Base-by-base conservation (phyloP, 2,113 vertebrate genomes). In the Mormyrus iriodes region DNA sequence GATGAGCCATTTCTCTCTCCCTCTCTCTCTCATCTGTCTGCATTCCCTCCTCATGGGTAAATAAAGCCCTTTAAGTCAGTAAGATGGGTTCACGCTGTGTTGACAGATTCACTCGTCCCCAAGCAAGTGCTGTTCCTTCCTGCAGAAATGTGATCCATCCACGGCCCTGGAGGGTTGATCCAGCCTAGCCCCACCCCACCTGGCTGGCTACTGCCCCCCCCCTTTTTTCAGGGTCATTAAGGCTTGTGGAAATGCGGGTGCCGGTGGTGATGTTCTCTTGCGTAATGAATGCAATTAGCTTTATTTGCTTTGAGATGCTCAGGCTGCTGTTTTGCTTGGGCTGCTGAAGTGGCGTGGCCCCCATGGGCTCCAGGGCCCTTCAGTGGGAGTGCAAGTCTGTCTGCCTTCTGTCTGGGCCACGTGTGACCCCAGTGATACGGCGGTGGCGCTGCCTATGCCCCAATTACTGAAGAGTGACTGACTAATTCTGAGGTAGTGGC, bases 241-340 rank as follows among this genome's bases (percentile, higher is more conserved):
- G 55, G 21, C 9, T 53, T 27, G 42, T 61, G 7, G 58, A 84
- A 87, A 86, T 85, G 42, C 61, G 35, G 73, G 52, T 42, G 27
- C 69, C 44, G 73, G 86, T 90, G 88, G 88, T 65, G 85, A 55
- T 73, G 85, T 88, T 91, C 88, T 85, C 49, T 61, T 42, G 42
- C 58, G 61, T 91, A 89, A 91, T 88, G 89, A 91, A 61, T 27
- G 46, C 89, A 90, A 91, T 91, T 92, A 90, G 53, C 65, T 88
- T 76, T 76, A 91, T 91, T 92, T 91, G 89, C 86, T 61, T 88
- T 69, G 87, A 90, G 85, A 91, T 53, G 82, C 42, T 1, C 24
- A 46, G 88, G 83, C 88, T 84, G 51, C 31, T 83, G 69, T 85
- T 88, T 84, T 55, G 58, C 69, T 89, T 87, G 48, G 35, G 88